Base-by-base conservation (phyloP, 1,140 invertebrate species). In the Anagrus nilaparvatae region DNA sequence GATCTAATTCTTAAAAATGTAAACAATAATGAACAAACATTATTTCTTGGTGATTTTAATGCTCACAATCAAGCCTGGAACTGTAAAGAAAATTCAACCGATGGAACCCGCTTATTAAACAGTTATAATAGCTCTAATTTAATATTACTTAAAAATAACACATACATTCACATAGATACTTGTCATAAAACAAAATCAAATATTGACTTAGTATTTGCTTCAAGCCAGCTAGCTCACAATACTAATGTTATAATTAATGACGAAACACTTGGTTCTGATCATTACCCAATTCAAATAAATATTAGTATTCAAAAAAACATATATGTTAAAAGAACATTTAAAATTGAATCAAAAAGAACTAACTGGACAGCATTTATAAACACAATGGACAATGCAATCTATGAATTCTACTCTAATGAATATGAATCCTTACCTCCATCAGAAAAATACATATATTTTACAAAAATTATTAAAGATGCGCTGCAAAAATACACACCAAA, bases 21-120 rank as follows among this genome's bases (percentile, higher is more conserved):
- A 10, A 14, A 10, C 7, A 34, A 8, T 7, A 19, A 18, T 34
- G 7, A 10, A n/a, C 14, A 5, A 14, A 30, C 5, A 6, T 7
- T 40, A 32, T 17, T 33, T 1, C 9, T 29, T 9, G 32, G 33
- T 6, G 40, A 40, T 14, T 40, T 40, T 23, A 32, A 40, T 12
- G 29, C 28, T 8, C 38, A 40, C 13, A 13, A 24, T 19, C 16
- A 6, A 6, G 7, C n/a, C 4, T 40, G 38, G 38, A 40, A 40
- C 17, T 40, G 34, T 25, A 3, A 4, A 16, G 3, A 25, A 4
- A 36, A 14, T 7, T n/a, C n/a, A n/a, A n/a, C n/a, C 27, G 17
- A 36, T 16, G 34, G 34, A 3, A 25, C 4, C 3, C 14, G 9
- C 6, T 25, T 36, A 13, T 14, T 25, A 4, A 14, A 36, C 5